Evolutionary conservation across 1,140 invertebrate genomes (phyloP).

Genomic region (Cepaea nemoralis): DNA sequence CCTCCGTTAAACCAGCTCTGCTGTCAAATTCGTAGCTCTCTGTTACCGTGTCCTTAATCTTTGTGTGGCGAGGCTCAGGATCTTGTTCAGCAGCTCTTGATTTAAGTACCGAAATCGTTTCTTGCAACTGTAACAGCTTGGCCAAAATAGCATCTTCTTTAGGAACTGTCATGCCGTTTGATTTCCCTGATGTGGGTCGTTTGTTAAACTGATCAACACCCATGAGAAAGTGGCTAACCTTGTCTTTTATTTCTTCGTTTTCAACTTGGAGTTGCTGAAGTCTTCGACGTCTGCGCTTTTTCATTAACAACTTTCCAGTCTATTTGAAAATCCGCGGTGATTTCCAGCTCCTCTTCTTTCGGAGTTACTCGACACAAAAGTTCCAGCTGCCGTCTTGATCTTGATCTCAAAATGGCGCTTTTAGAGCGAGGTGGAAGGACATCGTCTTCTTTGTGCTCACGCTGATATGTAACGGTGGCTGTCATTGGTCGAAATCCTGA

Average conservation of each 20-base stretch:
- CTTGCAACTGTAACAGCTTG: background rate
- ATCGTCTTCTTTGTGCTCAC: background rate
- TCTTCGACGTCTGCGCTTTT: background rate
- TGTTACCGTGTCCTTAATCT: too few species aligned
- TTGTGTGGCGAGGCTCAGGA: too few species aligned
- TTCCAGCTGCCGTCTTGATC: slow-evolving; percentile 19
- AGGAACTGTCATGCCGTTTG: background rate
- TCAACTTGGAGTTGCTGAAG: slow-evolving; percentile 4
- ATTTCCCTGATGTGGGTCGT: background rate
- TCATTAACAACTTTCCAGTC: background rate
- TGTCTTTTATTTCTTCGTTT: background rate
- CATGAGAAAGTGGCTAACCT: background rate
- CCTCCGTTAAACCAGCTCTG: too few species aligned
- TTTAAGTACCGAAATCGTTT: background rate
- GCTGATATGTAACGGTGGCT: background rate
- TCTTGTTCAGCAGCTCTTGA: too few species aligned
- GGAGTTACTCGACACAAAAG: background rate
- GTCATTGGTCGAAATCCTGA: slow-evolving; percentile 1
- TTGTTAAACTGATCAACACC: slow-evolving; percentile 13
- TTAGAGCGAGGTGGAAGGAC: background rate
- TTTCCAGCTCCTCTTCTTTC: background rate
- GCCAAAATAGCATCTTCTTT: background rate
- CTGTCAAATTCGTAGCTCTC: too few species aligned
- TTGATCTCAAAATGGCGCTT: slow-evolving; percentile 16
- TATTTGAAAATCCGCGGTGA: background rate